These are phyloP conservation scores for Sipha maydis DNA, from an alignment of 2,888 invertebrate genomes.

Conservation along the genomic window DNA sequence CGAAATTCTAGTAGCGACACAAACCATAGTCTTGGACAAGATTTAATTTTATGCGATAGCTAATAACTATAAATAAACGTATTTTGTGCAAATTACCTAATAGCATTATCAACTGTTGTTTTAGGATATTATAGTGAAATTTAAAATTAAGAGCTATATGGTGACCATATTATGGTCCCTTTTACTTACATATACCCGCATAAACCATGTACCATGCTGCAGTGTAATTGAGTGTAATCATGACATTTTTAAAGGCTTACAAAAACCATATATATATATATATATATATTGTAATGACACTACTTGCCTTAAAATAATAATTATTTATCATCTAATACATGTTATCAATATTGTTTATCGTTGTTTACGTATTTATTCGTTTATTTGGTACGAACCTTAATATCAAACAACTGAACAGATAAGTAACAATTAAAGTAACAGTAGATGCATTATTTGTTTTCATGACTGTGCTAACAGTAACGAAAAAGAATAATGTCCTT, in stretches of 20 bases:
- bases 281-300: background rate
- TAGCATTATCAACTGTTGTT: background rate
- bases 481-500: background rate
- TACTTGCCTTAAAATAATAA: background rate
- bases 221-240: too few species aligned
- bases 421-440: too few species aligned
- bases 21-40: background rate
- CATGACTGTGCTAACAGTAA: background rate
- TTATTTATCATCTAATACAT: too few species aligned
- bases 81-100: background rate
- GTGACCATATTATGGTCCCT: background rate
- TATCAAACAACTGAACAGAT: background rate
- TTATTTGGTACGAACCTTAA: too few species aligned
- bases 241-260: too few species aligned
- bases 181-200: background rate
- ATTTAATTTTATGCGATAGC: background rate
- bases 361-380: too few species aligned
- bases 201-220: background rate
- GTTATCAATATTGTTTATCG: background rate
- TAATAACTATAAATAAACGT: background rate
- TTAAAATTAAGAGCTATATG: background rate
- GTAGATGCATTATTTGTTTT: background rate
- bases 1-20: background rate
- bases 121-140: background rate
- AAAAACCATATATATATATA: too few species aligned